Conservation (phyloP, 2,797 vertebrate genomes). For the Melanotaenia nigrans region DNA sequence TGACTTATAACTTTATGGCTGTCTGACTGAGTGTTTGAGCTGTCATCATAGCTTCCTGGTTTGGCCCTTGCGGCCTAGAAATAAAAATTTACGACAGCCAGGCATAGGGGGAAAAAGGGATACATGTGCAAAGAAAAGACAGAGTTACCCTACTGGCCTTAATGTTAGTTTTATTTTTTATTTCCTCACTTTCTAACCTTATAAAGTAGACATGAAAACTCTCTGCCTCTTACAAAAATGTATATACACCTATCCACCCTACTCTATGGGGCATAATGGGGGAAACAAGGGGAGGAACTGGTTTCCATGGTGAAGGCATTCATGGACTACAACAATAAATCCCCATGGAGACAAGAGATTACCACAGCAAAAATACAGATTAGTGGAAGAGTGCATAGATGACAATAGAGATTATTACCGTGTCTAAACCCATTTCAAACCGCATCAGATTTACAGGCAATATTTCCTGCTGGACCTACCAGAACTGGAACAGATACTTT, state of each 20-base stretch:
- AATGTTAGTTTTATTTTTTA: not conserved
- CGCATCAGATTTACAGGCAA: conserved; percentile 50
- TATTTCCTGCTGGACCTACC: conserved; percentile 36
- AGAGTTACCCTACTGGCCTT: not conserved
- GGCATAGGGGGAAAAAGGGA: conserved; percentile 1
- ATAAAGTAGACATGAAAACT: conserved; percentile 25
- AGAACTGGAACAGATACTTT: conserved; percentile 18
- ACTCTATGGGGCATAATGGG: conserved; percentile 3
- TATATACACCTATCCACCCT: not conserved
- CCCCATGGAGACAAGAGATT: conserved; percentile 77
- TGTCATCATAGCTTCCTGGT: conserved; percentile 49
- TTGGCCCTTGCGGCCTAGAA: conserved; percentile 33
- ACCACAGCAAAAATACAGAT: conserved; percentile 75
- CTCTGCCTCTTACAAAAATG: conserved; percentile 2
- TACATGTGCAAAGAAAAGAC: not conserved
- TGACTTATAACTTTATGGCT: conserved; percentile 45
- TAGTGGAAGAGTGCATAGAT: conserved; percentile 55
- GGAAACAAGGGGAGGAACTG: conserved; percentile 18
- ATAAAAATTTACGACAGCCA: conserved; percentile 38
- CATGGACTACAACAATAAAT: conserved; percentile 72
- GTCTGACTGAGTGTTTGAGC: conserved; percentile 41
- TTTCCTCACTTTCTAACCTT: not conserved
- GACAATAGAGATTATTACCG: conserved; percentile 74
- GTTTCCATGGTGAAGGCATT: conserved; percentile 62
- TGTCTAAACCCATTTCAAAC: conserved; percentile 64